Evolutionary conservation across 2,113 vertebrate genomes (phyloP), one percentile per base, ranked within the genome.

Genomic region (Myxocyprinus asiaticus): DNA sequence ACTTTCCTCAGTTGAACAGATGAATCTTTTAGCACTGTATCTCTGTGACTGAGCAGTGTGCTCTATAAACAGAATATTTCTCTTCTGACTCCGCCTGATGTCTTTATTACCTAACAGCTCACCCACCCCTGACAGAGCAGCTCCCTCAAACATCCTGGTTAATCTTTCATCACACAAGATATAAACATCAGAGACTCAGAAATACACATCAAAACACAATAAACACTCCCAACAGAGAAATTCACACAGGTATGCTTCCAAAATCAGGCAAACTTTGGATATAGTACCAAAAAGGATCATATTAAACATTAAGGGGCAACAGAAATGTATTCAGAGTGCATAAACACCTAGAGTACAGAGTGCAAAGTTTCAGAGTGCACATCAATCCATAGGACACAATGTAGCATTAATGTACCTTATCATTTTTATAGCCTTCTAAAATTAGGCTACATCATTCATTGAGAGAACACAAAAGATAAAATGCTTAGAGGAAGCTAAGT

Each of bases 31-130:
- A 58, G 22, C 22, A 33, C 61, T 76, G 73, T n/a, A 10, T 53
- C n/a, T 64, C 17, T 43, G 17, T 51, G 73, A 43, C 9, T 5
- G 61, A 65, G 33, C 2, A 3, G 14, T 43, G 62, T 0, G 47
- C 61, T 55, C 48, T 65, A 65, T 76, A 65, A 71, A 50, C 48
- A 14, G 55, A 17, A 45, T 33, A 33, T 33, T 33, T 33, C 64
- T 56, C 64, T 51, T 67, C 74, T 77, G 59, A 76, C 53, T 45
- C 77, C 11, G 44, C 77, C 55, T 69, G 65, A 62, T 68, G 68
- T 50, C 9, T 73, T 74, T 76, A 68, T 83, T 82, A 81, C 47
- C 79, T 51, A 84, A 81, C 56, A 74, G 53, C 81, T 48, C 67
- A 50, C 79, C 67, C 78, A 9, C 73, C 56, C 48, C 22, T 1